Base-by-base conservation (phyloP, 2,888 invertebrate species). In the Oegoconia quadripuncta region DNA sequence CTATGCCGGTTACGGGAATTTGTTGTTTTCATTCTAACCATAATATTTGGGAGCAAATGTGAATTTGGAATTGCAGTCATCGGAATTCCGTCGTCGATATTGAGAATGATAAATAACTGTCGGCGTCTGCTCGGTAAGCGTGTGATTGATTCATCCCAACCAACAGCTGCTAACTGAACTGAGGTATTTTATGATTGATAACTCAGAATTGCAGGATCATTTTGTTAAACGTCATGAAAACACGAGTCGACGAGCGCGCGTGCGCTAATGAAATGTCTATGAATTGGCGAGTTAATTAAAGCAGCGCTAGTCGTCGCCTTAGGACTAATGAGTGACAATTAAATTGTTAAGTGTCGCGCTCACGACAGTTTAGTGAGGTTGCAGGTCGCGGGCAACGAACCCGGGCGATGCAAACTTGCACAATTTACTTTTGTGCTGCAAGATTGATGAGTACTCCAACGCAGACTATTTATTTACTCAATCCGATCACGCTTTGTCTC, bases 401-500 rank as follows among this genome's bases (percentile, higher is more conserved):
- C 63, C 70, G 53, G 39, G 58, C 55, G 59, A 56, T 69, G 72
- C 64, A 65, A 74, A 74, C 73, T 80, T 79, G 70, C 73, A 77
- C 76, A 79, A 79, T 75, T 74, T 74, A 74, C 74, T 75, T 66
- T 75, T 70, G 73, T 74, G 64, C 71, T 73, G 65, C 59, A 75
- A 80, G 78, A 80, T 82, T 82, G 82, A 83, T 79, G 83, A 79
- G 74, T 69, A 71, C 71, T 75, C 64, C 65, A 64, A 73, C 72
- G 71, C 66, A 68, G 71, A 78, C 78, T 78, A 78, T 80, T 81
- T 82, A 79, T 81, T 76, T 80, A 80, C 75, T 74, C 72, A 81
- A 83, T 79, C 76, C 74, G 78, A 83, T 81, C 80, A 80, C 79
- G 77, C 74, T 75, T 78, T 76, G 76, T 75, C 76, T 76, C 65